A percentile compares a stretch with the other conserved stretches of the same genome.
Evolutionary conservation across 2,888 invertebrate species (phyloP).

Genomic region (Sturmia bella): DNA sequence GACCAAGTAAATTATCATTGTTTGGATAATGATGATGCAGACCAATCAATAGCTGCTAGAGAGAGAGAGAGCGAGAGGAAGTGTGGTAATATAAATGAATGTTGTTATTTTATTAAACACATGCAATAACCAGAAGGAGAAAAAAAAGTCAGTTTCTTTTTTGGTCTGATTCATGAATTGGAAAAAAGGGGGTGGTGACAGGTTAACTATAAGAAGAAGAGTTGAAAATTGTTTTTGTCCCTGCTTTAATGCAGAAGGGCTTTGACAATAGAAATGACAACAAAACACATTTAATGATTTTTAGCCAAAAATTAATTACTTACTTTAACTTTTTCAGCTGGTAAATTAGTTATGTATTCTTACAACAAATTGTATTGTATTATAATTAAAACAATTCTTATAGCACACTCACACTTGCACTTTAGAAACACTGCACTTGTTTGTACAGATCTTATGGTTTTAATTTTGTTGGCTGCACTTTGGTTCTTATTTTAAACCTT

Average conservation of each 20-base stretch:
- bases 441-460: constrained; percentile 19
- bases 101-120: neutral
- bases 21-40: constrained; percentile 4
- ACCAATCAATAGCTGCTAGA: neutral
- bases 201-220: constrained; percentile 13
- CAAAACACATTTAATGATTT: constrained; percentile 32
- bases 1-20: constrained; percentile 31
- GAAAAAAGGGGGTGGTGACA: constrained; percentile 29
- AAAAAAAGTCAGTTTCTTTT: neutral
- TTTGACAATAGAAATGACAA: neutral
- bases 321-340: constrained; percentile 42
- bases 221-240: neutral
- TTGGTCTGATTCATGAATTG: neutral
- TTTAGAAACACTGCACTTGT: constrained; percentile 31
- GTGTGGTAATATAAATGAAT: neutral
- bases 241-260: constrained; percentile 5
- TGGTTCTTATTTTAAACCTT: constrained; percentile 5
- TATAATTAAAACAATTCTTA: constrained; percentile 7
- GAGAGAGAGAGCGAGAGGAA: too few relatives aligned
- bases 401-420: constrained; percentile 14
- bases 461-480: constrained; percentile 26
- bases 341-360: neutral
- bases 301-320: constrained; percentile 32
- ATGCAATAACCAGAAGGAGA: neutral
- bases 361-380: constrained; percentile 2